Evolutionary conservation across 1,140 invertebrate genomes (phyloP), one percentile per base, ranked within the genome.

Genomic region (Euwallacea fornicatus): DNA sequence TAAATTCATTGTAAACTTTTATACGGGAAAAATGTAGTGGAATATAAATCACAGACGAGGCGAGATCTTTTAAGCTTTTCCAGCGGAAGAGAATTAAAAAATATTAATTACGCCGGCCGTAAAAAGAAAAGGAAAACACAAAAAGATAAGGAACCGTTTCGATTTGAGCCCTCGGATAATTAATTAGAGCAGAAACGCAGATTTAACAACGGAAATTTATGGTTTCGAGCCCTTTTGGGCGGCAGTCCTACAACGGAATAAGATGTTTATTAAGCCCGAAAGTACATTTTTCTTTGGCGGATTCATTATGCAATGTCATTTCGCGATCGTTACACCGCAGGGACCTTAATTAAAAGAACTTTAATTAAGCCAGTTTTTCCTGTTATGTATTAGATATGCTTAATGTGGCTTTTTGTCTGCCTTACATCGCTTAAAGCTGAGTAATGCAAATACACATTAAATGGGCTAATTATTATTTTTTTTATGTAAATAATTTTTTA

Each of bases 301-400:
- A 46, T 65, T 65, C 69, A 71, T 71, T 71, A 71, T 71, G 69
- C 69, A 71, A 65, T 71, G 69, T 71, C 69, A 71, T 44, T 71
- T 71, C 42, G 59, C 16, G 56, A 71, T 71, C 69, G 62, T 71
- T 71, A 71, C 16, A 58, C 21, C 21, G 43, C 15, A 47, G 53
- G 61, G 69, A 59, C 58, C 50, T 42, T 70, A 71, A 71, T 71
- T 71, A 71, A 71, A 71, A 65, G 53, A 71, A 69, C 3, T 46
- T 10, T 64, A 62, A 62, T 50, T 50, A 50, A 33, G 21, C 21
- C 46, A 13, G 46, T 50, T 50, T 50, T 50, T 13, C 13, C 13
- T 50, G 9, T 11, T 50, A 6, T 13, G 46, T 10, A 50, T 50
- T 13, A 13, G 46, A 50, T 33, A 33, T 33, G 21, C 21, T 33